phyloP scores from a whole-genome alignment of 2,113 vertebrate genomes.

The Peromyscus californicus region DNA sequence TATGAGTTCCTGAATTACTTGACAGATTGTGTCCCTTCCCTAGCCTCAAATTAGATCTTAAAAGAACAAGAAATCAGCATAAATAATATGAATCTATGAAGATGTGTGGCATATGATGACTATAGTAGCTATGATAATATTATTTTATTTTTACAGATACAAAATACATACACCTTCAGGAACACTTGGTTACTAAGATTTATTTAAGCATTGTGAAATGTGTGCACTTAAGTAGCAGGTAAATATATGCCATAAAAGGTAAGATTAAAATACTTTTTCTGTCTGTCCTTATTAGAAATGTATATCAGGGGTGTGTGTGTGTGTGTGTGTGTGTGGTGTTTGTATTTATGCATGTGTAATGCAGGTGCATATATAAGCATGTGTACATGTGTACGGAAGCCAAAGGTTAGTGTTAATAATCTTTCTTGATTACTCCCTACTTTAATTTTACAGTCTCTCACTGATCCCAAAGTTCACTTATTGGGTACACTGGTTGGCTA shows the following conservation, averaged over 20 bases:
- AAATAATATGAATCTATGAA: not conserved
- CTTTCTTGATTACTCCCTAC: not conserved
- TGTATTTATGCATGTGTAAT: not conserved
- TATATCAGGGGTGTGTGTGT: not conserved
- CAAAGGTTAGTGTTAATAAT: not conserved
- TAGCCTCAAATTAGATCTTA: not conserved
- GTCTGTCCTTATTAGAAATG: not conserved
- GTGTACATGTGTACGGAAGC: too few relatives aligned
- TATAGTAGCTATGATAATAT: not conserved
- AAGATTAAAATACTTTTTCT: not conserved
- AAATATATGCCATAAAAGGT: not conserved
- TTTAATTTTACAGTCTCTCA: not conserved
- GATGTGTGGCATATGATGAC: not conserved
- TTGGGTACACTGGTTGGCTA: not conserved
- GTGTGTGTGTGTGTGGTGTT: not conserved
- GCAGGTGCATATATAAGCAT: not conserved
- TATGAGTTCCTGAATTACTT: not conserved
- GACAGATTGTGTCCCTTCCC: fast-evolving
- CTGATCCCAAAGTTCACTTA: not conserved
- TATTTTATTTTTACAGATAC: not conserved
- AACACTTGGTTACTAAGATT: not conserved
- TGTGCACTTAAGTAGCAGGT: not conserved
- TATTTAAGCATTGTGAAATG: not conserved
- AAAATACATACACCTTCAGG: not conserved
- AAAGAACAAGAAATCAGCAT: not conserved